Percentiles rank a stretch among this genome's conserved stretches.
phyloP scores from a whole-genome alignment of 2,797 vertebrate species.

The Moxostoma hubbsi region DNA sequence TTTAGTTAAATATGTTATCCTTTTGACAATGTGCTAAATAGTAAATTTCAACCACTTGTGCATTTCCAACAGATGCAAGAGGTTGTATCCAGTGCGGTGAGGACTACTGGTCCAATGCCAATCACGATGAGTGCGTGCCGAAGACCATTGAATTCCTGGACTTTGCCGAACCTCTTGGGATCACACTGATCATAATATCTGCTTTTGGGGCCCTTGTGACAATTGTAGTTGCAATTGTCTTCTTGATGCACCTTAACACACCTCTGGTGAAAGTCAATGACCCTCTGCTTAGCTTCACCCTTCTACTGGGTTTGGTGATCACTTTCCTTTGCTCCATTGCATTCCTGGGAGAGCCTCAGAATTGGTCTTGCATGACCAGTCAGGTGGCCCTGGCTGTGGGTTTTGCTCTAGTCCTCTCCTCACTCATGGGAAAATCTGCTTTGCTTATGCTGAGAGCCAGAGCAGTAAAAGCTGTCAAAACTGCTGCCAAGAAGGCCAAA shows the following conservation, averaged over 20 bases:
- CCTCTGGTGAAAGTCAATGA: constrained; percentile 82
- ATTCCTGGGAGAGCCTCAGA: constrained; percentile 80
- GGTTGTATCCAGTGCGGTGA: constrained; percentile 80
- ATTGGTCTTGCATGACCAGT: constrained; percentile 85
- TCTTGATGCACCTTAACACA: constrained; percentile 74
- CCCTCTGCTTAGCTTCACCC: constrained; percentile 77
- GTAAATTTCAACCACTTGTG: not conserved
- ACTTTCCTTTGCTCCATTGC: constrained; percentile 83
- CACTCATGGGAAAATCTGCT: constrained; percentile 82
- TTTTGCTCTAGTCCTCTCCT: constrained; percentile 83
- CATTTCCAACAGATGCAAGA: constrained; percentile 78
- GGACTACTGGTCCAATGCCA: constrained; percentile 83
- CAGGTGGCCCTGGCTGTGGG: constrained; percentile 83
- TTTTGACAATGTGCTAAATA: too few species aligned
- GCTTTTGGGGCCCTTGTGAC: constrained; percentile 78
- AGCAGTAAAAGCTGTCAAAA: constrained; percentile 72
- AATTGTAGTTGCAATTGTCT: constrained; percentile 76
- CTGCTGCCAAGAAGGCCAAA: constrained; percentile 73
- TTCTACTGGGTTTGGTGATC: constrained; percentile 81
- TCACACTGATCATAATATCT: constrained; percentile 82
- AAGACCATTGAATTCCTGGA: constrained; percentile 87
- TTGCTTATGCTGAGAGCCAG: constrained; percentile 83
- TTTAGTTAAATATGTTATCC: too few species aligned
- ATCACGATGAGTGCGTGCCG: constrained; percentile 77
- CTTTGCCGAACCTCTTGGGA: constrained; percentile 83